Evolutionary conservation across 2,888 invertebrate species (phyloP), one percentile per base, ranked within the genome.

Genomic region (Acleris emargana): DNA sequence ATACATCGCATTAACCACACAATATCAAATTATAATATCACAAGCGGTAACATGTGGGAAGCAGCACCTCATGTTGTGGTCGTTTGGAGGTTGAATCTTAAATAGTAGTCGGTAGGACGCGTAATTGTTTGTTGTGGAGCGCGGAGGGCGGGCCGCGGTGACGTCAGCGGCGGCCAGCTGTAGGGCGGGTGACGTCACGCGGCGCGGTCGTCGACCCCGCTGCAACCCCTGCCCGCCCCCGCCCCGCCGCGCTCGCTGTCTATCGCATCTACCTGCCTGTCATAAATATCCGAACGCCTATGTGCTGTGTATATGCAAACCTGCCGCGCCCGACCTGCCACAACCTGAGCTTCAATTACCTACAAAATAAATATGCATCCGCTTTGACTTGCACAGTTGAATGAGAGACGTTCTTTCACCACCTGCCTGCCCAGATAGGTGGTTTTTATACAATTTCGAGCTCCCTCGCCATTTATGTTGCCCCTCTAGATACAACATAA

Each of bases 101-200:
- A 78, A 68, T 69, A 77, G 73, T 74, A 72, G 72, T 74, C 73
- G 75, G 79, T 84, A 87, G 81, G 82, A 83, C 80, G 76, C 73
- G 76, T 73, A 82, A 84, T 80, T 78, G 82, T 81, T 79, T 84
- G 83, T 82, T 79, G 76, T 79, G 80, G 70, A 75, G 64, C 64
- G 72, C 72, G 66, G 74, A 80, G 82, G 82, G 81, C 80, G 80
- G 80, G 64, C 47, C 64, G 75, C 71, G 75, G 78, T 91, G 91
- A 91, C 89, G 91, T 92, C 91, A 88, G 68, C 78, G 59, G 66
- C 67, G 78, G 83, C 84, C 91, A 91, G 91, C 91, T 91, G 91
- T 90, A 89, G 88, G 88, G 88, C 87, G 90, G 82, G 76, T 91
- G 90, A 91, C 91, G 90, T 91, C 90, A 91, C 80, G 84, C 80